Evolutionary conservation across 2,888 invertebrate genomes (phyloP).

Genomic region (Eupithecia tripunctaria): DNA sequence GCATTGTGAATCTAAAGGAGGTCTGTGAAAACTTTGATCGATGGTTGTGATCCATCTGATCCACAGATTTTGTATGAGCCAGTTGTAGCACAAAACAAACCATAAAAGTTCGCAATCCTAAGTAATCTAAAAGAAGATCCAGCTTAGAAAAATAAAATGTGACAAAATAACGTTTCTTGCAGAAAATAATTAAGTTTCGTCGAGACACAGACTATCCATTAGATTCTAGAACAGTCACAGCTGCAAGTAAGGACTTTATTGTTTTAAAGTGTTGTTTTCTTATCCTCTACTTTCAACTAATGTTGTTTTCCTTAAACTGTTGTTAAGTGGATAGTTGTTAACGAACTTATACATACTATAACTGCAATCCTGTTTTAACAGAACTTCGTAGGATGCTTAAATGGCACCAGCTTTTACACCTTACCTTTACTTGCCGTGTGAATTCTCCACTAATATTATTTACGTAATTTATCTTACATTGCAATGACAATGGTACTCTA

Average conservation of each 20-base stretch:
- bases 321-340: constrained; percentile 2
- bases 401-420: too few relatives aligned
- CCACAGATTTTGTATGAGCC: not conserved
- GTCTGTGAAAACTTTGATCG: too few relatives aligned
- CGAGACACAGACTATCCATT: constrained; percentile 5
- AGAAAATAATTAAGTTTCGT: constrained; percentile 10
- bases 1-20: too few relatives aligned
- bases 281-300: not conserved
- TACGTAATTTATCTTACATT: too few relatives aligned
- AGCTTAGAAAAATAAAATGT: not conserved
- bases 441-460: too few relatives aligned
- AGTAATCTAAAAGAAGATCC: not conserved
- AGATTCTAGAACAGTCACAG: constrained; percentile 8
- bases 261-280: constrained; percentile 14
- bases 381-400: not conserved
- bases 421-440: too few relatives aligned
- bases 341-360: not conserved
- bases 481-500: too few relatives aligned
- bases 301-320: not conserved
- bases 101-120: not conserved
- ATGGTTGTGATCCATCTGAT: not conserved
- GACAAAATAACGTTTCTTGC: constrained; percentile 8
- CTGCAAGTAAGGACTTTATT: constrained; percentile 8
- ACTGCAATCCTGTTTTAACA: not conserved
- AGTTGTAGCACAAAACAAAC: not conserved